Base-by-base conservation (phyloP, 2,888 invertebrate species). In the Drosophila sordidula region DNA sequence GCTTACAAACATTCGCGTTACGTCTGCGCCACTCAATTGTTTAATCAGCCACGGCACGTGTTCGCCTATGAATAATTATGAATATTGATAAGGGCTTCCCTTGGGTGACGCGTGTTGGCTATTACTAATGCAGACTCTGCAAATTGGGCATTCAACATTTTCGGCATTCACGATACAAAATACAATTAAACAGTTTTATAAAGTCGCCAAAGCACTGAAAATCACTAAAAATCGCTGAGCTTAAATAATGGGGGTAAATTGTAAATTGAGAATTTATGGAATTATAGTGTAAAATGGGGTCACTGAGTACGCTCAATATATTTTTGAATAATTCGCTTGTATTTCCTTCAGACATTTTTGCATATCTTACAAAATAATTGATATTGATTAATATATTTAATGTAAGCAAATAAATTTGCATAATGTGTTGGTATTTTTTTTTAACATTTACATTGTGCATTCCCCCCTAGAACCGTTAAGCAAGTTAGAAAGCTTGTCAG, bases 11-110 rank as follows among this genome's bases (percentile, higher is more conserved):
- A 57, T 44, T 61, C 41, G 16, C 6, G 34, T 14, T 1, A 18
- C 14, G 58, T 18, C 26, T 41, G n/a, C 1, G 56, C 16, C 32
- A 54, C 42, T 44, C 14, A 12, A 56, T 50, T 34, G 12, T 25
- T 50, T 58, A 39, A 73, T 58, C 58, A 54, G 57, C 34, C 34
- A 41, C n/a, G 34, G 29, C 58, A 50, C 59, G 55, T 52, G 59
- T 52, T 44, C 36, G 38, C 45, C 51, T 11, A 52, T 65, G 72
- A 74, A 50, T 66, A 77, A 74, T 57, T 58, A 50, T 47, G 50
- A 57, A 51, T 51, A 45, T 61, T 71, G 57, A 65, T 61, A 54
- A 66, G 72, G 72, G 77, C 11, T 59, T 65, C 55, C 65, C 73
- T 42, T 11, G 25, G 36, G 55, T 2, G 5, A 11, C 29, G 29